Percentiles rank a stretch among this genome's conserved stretches.
These are phyloP conservation scores for Hylomyscus alleni DNA, from an alignment of 2,797 vertebrate species.

Conservation along the genomic window DNA sequence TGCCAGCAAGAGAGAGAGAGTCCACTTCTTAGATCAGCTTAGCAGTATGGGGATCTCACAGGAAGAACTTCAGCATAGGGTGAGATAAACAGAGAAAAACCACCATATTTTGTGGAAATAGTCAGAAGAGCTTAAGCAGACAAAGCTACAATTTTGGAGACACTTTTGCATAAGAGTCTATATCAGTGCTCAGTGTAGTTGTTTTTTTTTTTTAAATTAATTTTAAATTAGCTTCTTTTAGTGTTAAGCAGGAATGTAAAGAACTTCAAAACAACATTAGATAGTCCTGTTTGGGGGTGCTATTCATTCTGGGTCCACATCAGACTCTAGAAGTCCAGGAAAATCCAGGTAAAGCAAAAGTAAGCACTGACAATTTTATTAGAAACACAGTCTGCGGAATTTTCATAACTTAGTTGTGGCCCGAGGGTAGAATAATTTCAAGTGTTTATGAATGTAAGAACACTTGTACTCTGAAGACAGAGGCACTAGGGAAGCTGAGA, in stretches of 20 bases:
- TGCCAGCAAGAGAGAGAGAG: neutral
- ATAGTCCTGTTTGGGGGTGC: neutral
- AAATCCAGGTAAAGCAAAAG: neutral
- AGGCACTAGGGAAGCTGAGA: neutral
- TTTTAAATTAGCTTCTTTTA: neutral
- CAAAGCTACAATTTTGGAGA: conserved; percentile 5
- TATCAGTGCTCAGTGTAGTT: neutral
- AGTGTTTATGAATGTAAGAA: neutral
- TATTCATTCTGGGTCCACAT: neutral
- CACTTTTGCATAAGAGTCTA: neutral
- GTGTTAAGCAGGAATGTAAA: neutral
- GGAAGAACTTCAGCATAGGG: neutral
- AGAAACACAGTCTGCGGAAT: neutral
- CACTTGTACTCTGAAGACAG: neutral
- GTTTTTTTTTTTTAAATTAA: neutral
- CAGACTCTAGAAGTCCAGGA: neutral
- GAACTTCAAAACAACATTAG: neutral
- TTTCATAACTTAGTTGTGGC: neutral
- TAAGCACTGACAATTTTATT: neutral
- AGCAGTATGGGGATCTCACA: neutral
- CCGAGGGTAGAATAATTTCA: neutral
- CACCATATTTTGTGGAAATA: neutral
- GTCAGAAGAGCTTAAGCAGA: neutral
- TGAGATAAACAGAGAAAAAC: neutral
- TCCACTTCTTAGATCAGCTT: neutral